Evolutionary conservation across 2,888 invertebrate species (phyloP).

Genomic region (Anagyrus pseudococci): DNA sequence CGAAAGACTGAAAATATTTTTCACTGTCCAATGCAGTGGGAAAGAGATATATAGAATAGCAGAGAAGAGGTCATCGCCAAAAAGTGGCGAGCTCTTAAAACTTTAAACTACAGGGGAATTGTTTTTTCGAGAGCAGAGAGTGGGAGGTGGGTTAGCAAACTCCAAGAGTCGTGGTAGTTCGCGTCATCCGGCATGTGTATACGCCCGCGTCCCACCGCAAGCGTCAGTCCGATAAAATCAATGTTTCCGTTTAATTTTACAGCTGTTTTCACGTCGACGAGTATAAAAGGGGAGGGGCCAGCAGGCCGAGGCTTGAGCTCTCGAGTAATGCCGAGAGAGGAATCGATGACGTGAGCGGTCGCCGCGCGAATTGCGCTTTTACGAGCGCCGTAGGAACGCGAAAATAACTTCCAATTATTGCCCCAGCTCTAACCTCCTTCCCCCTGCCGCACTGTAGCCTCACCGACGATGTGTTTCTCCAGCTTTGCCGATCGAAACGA

Average conservation of each 20-base stretch:
- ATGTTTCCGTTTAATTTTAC: slow-evolving; percentile 39
- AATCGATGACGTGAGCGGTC: slow-evolving; percentile 23
- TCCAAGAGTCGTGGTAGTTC: neutral
- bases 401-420: slow-evolving; percentile 1
- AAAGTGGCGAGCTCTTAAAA: slow-evolving; percentile 31
- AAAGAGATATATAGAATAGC: too few relatives aligned
- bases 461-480: too few relatives aligned
- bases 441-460: neutral
- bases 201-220: slow-evolving; percentile 1
- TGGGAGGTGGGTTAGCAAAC: neutral
- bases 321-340: too few relatives aligned
- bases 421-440: neutral
- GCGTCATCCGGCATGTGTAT: neutral
- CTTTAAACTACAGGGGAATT: slow-evolving; percentile 23
- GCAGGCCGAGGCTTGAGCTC: too few relatives aligned
- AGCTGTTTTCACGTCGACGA: slow-evolving; percentile 36
- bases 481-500: too few relatives aligned
- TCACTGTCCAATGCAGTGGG: too few relatives aligned
- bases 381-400: neutral
- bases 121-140: slow-evolving; percentile 13
- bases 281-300: too few relatives aligned
- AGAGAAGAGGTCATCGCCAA: slow-evolving; percentile 18
- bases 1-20: too few relatives aligned
- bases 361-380: slow-evolving; percentile 26
- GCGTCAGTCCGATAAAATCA: slow-evolving; percentile 38